phyloP scores from a whole-genome alignment of 2,113 vertebrate genomes.

The Epinephelus lanceolatus region DNA sequence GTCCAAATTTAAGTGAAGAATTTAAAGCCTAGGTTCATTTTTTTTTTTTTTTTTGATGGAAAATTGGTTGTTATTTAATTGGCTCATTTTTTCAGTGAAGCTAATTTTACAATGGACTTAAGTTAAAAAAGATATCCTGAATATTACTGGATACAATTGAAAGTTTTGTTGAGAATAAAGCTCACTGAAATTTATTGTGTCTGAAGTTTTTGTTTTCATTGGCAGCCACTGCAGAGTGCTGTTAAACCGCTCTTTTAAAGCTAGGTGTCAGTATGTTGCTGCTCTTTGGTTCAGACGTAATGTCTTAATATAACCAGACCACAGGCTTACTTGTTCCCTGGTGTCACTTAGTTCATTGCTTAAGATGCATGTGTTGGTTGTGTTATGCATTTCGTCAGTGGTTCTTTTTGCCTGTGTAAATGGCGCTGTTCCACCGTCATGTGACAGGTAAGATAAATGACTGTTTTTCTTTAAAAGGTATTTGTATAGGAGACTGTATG shows the following conservation, averaged over 20 bases:
- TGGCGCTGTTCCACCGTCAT: constrained; percentile 56
- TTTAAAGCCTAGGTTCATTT: constrained; percentile 55
- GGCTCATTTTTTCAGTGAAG: constrained; percentile 83
- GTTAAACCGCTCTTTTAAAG: rapidly evolving
- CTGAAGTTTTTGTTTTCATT: neutral
- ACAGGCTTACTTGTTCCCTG: neutral
- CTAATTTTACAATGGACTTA: constrained; percentile 71
- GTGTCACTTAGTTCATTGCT: neutral
- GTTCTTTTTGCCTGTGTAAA: neutral
- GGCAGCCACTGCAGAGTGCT: neutral
- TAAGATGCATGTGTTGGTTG: neutral
- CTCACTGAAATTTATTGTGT: constrained; percentile 84
- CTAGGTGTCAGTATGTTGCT: neutral
- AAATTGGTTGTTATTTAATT: constrained; percentile 74
- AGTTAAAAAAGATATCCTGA: constrained; percentile 66
- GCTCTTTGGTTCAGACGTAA: neutral
- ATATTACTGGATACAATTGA: constrained; percentile 70
- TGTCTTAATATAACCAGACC: neutral
- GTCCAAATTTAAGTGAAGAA: constrained; percentile 71
- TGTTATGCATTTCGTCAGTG: neutral
- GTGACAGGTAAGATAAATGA: constrained; percentile 76
- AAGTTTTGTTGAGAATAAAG: constrained; percentile 86
- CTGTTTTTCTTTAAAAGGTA: neutral
- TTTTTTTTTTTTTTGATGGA: constrained; percentile 59
- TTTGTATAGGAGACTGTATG: neutral